phyloP scores from a whole-genome alignment of 2,797 vertebrate species.

The Xiphorhynchus erythropygius region DNA sequence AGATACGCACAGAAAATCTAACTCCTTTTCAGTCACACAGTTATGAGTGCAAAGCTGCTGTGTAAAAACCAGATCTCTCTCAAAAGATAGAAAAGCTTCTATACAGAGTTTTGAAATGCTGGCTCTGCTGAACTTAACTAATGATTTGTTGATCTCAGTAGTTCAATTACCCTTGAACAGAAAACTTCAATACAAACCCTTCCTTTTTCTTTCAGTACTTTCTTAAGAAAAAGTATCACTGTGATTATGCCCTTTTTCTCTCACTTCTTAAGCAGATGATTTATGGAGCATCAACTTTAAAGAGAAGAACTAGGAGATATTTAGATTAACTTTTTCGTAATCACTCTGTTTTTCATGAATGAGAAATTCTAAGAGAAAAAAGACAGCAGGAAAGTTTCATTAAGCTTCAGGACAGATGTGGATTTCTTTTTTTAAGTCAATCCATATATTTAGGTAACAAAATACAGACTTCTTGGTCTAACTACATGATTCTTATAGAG shows the following conservation, averaged over 20 bases:
- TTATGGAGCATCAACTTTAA: not conserved
- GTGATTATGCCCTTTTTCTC: not conserved
- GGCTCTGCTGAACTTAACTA: not conserved
- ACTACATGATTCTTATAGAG: not conserved
- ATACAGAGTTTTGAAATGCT: not conserved
- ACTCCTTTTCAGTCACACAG: not conserved
- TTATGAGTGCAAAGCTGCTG: not conserved
- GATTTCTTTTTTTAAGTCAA: not conserved
- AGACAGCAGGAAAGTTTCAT: not conserved
- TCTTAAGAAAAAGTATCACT: not conserved
- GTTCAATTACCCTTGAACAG: not conserved
- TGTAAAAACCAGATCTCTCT: not conserved
- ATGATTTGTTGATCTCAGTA: not conserved
- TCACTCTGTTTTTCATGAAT: not conserved
- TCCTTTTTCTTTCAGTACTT: not conserved
- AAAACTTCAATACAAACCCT: not conserved
- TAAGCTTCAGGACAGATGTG: not conserved
- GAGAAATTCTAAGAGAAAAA: not conserved
- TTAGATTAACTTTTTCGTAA: not conserved
- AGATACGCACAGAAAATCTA: not conserved
- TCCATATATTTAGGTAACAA: not conserved
- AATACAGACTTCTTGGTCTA: not conserved
- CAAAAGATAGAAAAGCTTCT: not conserved
- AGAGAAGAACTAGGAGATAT: not conserved
- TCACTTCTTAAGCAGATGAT: not conserved